Conservation (phyloP, 2,888 invertebrate genomes). For the Gastracanthus pulcherrimus region DNA sequence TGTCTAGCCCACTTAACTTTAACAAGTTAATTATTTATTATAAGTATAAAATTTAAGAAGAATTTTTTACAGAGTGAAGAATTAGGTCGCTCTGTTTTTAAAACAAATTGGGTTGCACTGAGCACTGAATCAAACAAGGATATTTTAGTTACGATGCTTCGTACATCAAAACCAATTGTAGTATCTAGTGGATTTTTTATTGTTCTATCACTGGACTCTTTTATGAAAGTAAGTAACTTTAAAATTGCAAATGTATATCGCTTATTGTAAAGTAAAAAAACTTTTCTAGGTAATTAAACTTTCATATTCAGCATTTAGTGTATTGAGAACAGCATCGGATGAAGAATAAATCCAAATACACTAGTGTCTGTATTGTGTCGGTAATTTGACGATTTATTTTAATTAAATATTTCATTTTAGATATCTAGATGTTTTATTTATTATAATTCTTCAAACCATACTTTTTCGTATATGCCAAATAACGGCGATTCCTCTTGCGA, state of each 20-base stretch:
- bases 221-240: constrained; percentile 27
- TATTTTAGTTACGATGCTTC: constrained; percentile 22
- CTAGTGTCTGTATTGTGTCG: too few relatives aligned
- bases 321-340: neutral
- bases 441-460: too few relatives aligned
- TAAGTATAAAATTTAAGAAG: too few relatives aligned
- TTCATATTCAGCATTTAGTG: constrained; percentile 45
- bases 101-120: constrained; percentile 31
- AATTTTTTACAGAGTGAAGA: constrained; percentile 36
- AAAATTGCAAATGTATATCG: neutral
- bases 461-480: too few relatives aligned
- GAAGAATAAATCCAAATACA: too few relatives aligned
- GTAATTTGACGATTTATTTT: neutral
- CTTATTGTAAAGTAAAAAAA: neutral
- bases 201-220: constrained; percentile 37
- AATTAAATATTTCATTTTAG: constrained; percentile 16
- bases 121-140: neutral
- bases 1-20: too few relatives aligned
- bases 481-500: too few relatives aligned
- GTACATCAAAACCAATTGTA: constrained; percentile 16
- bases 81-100: constrained; percentile 9
- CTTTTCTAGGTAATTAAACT: constrained; percentile 33
- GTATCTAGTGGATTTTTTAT: constrained; percentile 21
- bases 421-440: too few relatives aligned
- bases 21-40: too few relatives aligned